These are phyloP conservation scores for Meles meles DNA, from an alignment of 2,113 vertebrate species.

Conservation along the genomic window DNA sequence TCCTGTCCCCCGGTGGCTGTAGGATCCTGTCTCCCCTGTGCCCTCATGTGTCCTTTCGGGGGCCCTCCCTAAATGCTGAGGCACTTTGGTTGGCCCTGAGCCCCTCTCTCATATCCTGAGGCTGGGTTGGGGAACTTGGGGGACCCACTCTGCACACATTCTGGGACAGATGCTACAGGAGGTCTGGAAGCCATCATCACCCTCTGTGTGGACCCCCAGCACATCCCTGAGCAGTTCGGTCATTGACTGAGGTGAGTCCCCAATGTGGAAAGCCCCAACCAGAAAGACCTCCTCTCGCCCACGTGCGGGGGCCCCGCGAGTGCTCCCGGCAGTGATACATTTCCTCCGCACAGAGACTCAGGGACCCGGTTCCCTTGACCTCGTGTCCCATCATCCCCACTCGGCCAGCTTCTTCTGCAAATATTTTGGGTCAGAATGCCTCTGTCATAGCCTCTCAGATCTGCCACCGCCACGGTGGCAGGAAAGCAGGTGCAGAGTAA, in stretches of 20 bases:
- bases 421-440: not conserved
- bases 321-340: not conserved
- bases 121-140: not conserved
- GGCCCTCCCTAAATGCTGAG: too few relatives aligned
- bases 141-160: not conserved
- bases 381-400: not conserved
- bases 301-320: not conserved
- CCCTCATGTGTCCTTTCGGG: not conserved
- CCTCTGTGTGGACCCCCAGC: not conserved
- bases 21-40: not conserved
- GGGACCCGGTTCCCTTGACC: not conserved
- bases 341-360: not conserved
- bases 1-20: not conserved
- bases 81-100: not conserved
- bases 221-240: too few relatives aligned
- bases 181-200: not conserved
- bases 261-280: too few relatives aligned
- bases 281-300: not conserved
- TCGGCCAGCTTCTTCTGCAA: not conserved
- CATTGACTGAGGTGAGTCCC: too few relatives aligned
- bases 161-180: not conserved
- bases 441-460: not conserved
- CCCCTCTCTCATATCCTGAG: not conserved
- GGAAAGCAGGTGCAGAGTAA: not conserved
- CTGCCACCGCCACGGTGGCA: not conserved